Evolutionary conservation across 2,797 vertebrate genomes (phyloP).

Genomic region (Sebastes itinus): DNA sequence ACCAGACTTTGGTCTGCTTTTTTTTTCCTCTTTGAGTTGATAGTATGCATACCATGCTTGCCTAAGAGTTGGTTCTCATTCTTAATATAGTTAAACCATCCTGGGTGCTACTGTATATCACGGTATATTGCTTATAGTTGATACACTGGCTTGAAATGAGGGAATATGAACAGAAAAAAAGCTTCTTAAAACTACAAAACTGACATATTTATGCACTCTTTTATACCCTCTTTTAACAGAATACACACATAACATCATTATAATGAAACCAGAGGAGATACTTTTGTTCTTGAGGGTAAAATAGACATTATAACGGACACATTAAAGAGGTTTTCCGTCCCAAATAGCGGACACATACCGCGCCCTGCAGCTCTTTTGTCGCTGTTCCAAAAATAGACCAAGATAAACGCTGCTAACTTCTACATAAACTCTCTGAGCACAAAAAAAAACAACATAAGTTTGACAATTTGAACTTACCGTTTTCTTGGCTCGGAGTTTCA

Average conservation of each 20-base stretch:
- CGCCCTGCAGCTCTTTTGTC: slow-evolving; percentile 20
- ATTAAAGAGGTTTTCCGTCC: not conserved
- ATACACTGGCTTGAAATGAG: not conserved
- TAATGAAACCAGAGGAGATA: too few species aligned
- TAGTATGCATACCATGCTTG: too few species aligned
- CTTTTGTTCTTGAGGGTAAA: not conserved
- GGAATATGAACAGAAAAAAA: not conserved
- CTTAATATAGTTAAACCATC: not conserved
- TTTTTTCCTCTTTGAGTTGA: not conserved
- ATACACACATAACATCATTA: not conserved
- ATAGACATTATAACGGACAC: accelerated
- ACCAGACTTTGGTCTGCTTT: slow-evolving; percentile 15
- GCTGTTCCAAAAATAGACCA: not conserved
- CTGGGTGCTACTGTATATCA: accelerated
- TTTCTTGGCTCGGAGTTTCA: not conserved
- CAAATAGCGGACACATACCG: slow-evolving; percentile 49
- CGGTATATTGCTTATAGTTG: not conserved
- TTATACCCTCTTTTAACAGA: not conserved
- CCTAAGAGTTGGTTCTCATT: not conserved
- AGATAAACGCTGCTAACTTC: not conserved
- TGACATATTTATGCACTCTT: not conserved
- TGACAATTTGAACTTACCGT: slow-evolving; percentile 49
- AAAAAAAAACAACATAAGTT: accelerated
- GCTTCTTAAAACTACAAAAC: not conserved
- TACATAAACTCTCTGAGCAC: accelerated